Conservation (phyloP, 2,888 invertebrate species). For the Drosophila setosimentum region DNA sequence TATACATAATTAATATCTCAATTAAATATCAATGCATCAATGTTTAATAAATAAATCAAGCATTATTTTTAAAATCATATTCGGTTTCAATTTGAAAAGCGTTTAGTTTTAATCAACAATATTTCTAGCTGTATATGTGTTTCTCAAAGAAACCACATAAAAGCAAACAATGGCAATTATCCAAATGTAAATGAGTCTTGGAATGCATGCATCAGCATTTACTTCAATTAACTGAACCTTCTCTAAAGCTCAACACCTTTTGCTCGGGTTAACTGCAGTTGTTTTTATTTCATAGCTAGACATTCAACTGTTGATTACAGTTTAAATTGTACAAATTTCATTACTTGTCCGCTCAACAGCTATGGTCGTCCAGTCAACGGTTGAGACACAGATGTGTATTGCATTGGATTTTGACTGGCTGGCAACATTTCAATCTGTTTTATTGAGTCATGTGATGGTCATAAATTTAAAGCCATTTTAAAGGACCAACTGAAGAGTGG, state of each 20-base stretch:
- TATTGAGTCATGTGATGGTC: slow-evolving; percentile 43
- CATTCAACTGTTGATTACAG: slow-evolving; percentile 9
- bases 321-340: background rate
- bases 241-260: background rate
- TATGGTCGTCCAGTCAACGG: slow-evolving; percentile 6
- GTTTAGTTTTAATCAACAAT: background rate
- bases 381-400: slow-evolving; percentile 2
- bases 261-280: background rate
- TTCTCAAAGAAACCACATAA: background rate
- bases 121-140: background rate
- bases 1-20: background rate
- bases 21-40: background rate
- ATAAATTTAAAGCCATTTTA: slow-evolving; percentile 52
- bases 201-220: background rate
- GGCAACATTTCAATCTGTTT: slow-evolving; percentile 49
- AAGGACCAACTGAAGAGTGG: slow-evolving; percentile 31
- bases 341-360: background rate
- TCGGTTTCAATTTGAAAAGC: too few relatives aligned
- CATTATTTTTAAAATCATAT: too few relatives aligned
- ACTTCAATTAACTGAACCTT: background rate
- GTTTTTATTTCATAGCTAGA: background rate
- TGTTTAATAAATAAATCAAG: background rate
- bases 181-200: background rate
- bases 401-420: background rate
- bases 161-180: background rate